These are phyloP conservation scores for Aphidius colemani DNA, from an alignment of 2,888 invertebrate genomes.

Conservation along the genomic window DNA sequence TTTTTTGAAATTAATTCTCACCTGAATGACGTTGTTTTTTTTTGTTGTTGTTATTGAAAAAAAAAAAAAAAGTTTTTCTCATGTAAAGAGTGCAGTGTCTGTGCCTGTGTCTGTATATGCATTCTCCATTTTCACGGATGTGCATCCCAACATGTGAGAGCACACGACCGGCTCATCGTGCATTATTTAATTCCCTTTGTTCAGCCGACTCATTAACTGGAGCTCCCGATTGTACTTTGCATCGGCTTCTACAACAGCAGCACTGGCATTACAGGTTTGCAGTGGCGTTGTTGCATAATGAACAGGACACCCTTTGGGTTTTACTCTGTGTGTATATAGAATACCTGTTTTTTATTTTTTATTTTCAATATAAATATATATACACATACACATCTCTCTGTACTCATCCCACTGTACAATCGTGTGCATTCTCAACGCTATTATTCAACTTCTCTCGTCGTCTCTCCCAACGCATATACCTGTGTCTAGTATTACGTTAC, in stretches of 20 bases:
- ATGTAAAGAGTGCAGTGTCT: too few species aligned
- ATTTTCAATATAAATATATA: slow-evolving; percentile 3
- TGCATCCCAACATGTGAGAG: slow-evolving; percentile 12
- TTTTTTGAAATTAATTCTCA: neutral
- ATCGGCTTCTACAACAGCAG: slow-evolving; percentile 46
- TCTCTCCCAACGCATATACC: slow-evolving; percentile 31
- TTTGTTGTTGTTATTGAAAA: neutral
- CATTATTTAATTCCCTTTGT: slow-evolving; percentile 59
- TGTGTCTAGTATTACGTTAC: slow-evolving; percentile 51
- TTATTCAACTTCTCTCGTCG: slow-evolving; percentile 7
- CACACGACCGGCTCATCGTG: slow-evolving; percentile 43
- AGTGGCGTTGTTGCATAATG: slow-evolving; percentile 56
- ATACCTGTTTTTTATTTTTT: too few species aligned
- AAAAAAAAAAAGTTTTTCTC: too few species aligned
- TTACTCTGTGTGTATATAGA: slow-evolving; percentile 2
- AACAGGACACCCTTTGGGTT: slow-evolving; percentile 50
- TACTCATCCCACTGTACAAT: slow-evolving; percentile 16
- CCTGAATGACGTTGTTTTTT: neutral
- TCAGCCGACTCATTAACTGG: slow-evolving; percentile 56
- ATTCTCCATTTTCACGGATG: slow-evolving; percentile 21
- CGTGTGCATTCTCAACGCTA: too few species aligned
- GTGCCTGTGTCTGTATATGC: neutral
- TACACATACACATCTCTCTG: slow-evolving; percentile 32
- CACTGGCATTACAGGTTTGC: slow-evolving; percentile 38
- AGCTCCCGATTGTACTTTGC: slow-evolving; percentile 55